These are phyloP conservation scores for Arrhopalites spinosus DNA, from an alignment of 2,888 invertebrate species.

Conservation along the genomic window DNA sequence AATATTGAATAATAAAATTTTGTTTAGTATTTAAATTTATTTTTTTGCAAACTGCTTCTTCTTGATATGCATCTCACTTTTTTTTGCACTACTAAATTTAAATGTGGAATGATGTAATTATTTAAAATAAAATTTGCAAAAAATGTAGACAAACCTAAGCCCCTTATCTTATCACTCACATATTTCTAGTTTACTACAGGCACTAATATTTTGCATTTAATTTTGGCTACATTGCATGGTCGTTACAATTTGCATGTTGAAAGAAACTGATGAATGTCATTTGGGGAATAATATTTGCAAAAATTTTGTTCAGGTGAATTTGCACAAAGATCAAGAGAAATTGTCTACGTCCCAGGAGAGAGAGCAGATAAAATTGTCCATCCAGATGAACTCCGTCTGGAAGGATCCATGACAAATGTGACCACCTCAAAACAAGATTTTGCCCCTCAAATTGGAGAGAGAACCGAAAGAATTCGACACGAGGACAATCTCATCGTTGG, in stretches of 20 bases:
- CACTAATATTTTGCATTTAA: too few relatives aligned
- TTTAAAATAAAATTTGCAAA: too few relatives aligned
- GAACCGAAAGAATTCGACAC: conserved; percentile 60
- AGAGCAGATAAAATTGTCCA: conserved; percentile 58
- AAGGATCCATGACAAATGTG: conserved; percentile 63
- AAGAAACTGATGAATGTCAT: conserved; percentile 43
- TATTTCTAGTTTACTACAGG: too few relatives aligned
- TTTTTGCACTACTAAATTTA: too few relatives aligned
- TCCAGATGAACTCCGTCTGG: conserved; percentile 66
- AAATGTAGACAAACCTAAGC: too few relatives aligned
- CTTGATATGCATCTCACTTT: too few relatives aligned
- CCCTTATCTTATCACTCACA: too few relatives aligned
- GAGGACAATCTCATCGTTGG: conserved; percentile 65
- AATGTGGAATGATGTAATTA: too few relatives aligned
- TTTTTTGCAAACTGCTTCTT: too few relatives aligned
- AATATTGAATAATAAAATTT: too few relatives aligned
- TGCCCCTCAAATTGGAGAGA: conserved; percentile 62
- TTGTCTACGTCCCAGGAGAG: conserved; percentile 57
- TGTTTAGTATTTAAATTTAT: too few relatives aligned
- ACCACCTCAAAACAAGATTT: too few relatives aligned
- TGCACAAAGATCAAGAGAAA: conserved; percentile 37
- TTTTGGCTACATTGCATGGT: conserved; percentile 58
- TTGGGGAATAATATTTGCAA: conserved; percentile 56
- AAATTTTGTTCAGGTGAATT: conserved; percentile 39
- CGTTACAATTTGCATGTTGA: conserved; percentile 55